Base-by-base conservation (phyloP, 2,113 vertebrate genomes). In the Engraulis encrasicolus region DNA sequence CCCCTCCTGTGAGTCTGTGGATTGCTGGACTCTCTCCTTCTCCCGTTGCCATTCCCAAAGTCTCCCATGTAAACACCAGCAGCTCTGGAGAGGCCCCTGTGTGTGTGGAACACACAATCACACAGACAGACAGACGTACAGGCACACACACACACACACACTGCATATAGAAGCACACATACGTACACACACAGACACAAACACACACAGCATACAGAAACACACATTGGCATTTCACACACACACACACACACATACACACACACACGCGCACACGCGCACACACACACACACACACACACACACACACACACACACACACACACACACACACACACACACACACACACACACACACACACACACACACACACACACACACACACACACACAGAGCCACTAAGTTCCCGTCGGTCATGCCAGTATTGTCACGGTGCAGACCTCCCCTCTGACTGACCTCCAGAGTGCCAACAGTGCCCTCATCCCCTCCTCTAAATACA, bases 11-110 rank as follows among this genome's bases (percentile, higher is more conserved):
- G 40, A 45, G 40, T 45, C n/a, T 45, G 40, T 45, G 40, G 40
- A 45, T 45, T 45, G 40, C 40, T 45, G 40, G 40, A 45, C 40
- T 45, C 9, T 45, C 40, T 5, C 4, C 4, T 9, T 5, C 9
- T 45, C 9, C 40, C 3, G 40, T 3, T 9, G 40, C 40, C 9
- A 3, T 45, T 45, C 40, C 40, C 40, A 3, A 45, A 45, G 40
- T 45, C 40, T 9, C 40, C 40, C 40, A 45, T 9, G n/a, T 45
- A 45, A 45, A 45, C 40, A 45, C 40, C 3, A 45, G 9, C 40
- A 45, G 40, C 40, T 45, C 40, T 45, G 40, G 40, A 45, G 40
- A 45, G 40, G 4, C 40, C 40, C 83, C 95, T 97, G 92, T 91
- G 74, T 20, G 20, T n/a, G n/a, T n/a, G n/a, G n/a, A 50, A 7